These are phyloP conservation scores for Rana temporaria DNA, from an alignment of 2,113 vertebrate genomes.

Conservation along the genomic window DNA sequence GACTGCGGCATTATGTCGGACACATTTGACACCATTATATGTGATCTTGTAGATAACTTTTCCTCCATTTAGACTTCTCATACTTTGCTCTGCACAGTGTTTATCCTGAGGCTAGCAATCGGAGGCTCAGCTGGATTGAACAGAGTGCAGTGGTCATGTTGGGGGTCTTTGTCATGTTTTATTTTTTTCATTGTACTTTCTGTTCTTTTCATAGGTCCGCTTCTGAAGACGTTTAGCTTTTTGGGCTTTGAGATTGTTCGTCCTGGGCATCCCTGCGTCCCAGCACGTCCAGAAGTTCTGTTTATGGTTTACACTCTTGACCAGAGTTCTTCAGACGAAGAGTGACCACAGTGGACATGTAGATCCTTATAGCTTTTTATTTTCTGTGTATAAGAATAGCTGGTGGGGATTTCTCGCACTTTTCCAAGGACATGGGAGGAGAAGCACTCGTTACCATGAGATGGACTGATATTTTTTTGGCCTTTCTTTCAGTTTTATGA, in stretches of 20 bases:
- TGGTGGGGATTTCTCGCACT: conserved; percentile 45
- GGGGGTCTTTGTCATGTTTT: conserved; percentile 20
- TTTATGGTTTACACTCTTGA: conserved; percentile 97
- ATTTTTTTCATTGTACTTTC: conserved; percentile 36
- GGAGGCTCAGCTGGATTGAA: too few relatives aligned
- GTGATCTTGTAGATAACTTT: too few relatives aligned
- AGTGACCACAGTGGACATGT: conserved; percentile 71
- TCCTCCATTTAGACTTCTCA: too few relatives aligned
- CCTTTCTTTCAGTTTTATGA: conserved; percentile 67
- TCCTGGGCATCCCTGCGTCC: conserved; percentile 90
- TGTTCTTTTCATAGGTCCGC: conserved; percentile 75
- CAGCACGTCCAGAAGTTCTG: conserved; percentile 85
- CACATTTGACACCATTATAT: too few relatives aligned
- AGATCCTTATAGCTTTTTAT: conserved; percentile 25
- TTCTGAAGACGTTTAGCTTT: conserved; percentile 96
- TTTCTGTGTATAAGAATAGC: conserved; percentile 42
- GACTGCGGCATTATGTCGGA: too few relatives aligned
- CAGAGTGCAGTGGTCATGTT: too few relatives aligned
- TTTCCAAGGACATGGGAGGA: conserved; percentile 61
- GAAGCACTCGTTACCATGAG: conserved; percentile 61
- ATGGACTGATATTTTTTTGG: conserved; percentile 46
- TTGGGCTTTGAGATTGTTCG: conserved; percentile 95
- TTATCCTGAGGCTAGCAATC: too few relatives aligned
- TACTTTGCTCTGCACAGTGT: too few relatives aligned
- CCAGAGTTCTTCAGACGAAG: conserved; percentile 90